These are phyloP conservation scores for Gymnoscopelus braueri DNA, from an alignment of 2,797 vertebrate species.

Conservation along the genomic window DNA sequence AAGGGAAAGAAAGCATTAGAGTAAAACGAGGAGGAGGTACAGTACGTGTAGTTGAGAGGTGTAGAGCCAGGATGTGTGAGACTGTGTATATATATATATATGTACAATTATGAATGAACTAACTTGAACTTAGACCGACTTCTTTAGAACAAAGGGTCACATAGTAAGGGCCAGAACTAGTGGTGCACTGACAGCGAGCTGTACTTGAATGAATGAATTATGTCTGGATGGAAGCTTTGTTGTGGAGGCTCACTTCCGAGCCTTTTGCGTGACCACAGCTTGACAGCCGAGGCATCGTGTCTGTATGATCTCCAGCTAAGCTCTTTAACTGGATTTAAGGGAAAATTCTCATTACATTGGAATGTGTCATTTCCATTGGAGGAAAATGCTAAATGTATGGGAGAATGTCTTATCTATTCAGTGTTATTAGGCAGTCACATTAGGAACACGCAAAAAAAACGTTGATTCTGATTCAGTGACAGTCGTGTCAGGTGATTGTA, in stretches of 20 bases:
- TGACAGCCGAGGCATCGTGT: constrained; percentile 50
- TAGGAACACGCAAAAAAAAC: too few relatives aligned
- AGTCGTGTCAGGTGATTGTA: constrained; percentile 22
- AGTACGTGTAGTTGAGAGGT: constrained; percentile 1
- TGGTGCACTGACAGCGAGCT: background rate
- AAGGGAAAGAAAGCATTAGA: constrained; percentile 28
- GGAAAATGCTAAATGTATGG: constrained; percentile 32
- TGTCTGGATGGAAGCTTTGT: constrained; percentile 18
- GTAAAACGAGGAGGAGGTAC: constrained; percentile 9
- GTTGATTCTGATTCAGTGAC: too few relatives aligned
- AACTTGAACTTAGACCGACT: background rate
- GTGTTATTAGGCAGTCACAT: too few relatives aligned
- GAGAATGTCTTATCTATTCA: constrained; percentile 12
- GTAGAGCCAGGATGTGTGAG: constrained; percentile 34
- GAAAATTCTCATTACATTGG: background rate
- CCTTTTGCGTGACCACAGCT: constrained; percentile 35
- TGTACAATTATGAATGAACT: background rate
- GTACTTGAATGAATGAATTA: constrained; percentile 24
- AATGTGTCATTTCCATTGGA: constrained; percentile 53
- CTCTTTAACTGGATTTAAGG: constrained; percentile 68
- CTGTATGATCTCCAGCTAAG: constrained; percentile 64
- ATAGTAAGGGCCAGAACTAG: background rate
- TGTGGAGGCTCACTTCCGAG: constrained; percentile 44
- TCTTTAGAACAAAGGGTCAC: constrained; percentile 30
- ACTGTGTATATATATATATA: constrained; percentile 1